A percentile compares a stretch with the other conserved stretches of the same genome.
These are phyloP conservation scores for Cataglyphis altisquamis DNA, from an alignment of 2,888 invertebrate species.

Conservation along the genomic window DNA sequence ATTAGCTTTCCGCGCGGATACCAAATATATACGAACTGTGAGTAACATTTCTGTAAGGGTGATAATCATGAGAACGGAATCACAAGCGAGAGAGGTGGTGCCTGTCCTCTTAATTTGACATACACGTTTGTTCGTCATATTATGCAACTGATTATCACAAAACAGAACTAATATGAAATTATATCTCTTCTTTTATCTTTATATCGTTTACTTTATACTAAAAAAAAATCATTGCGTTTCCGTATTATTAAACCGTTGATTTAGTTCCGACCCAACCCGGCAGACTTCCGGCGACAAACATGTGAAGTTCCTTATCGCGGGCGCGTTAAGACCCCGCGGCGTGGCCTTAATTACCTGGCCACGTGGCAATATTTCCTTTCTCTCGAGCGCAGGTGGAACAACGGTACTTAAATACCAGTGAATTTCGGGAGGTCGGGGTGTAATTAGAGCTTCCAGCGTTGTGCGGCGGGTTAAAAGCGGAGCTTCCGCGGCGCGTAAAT, in stretches of 20 bases:
- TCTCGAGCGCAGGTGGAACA: conserved; percentile 29
- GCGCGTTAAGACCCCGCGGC: conserved; percentile 3
- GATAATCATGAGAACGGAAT: conserved; percentile 16
- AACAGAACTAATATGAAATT: background rate
- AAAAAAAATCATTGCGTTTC: background rate
- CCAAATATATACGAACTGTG: too few relatives aligned
- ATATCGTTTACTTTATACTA: background rate
- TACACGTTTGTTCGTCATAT: background rate
- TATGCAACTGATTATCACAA: conserved; percentile 9
- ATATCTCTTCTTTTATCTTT: background rate
- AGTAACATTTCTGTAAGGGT: background rate
- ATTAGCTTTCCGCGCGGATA: conserved; percentile 16
- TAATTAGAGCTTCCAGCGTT: conserved; percentile 72
- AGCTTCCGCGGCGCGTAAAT: conserved; percentile 39
- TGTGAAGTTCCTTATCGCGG: conserved; percentile 22
- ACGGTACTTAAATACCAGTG: conserved; percentile 54
- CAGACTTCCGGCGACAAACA: conserved; percentile 1
- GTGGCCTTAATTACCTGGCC: conserved; percentile 47
- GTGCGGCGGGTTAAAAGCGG: conserved; percentile 65
- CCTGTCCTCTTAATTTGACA: background rate
- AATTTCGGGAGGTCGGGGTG: conserved; percentile 54
- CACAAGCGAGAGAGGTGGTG: background rate
- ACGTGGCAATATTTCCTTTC: conserved; percentile 31
- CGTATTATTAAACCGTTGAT: conserved; percentile 16
- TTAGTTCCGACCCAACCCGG: background rate